A percentile compares a stretch with the other conserved stretches of the same genome.
These are phyloP conservation scores for Caenorhabditis macrosperma DNA, from an alignment of 2,888 invertebrate genomes.

Conservation along the genomic window DNA sequence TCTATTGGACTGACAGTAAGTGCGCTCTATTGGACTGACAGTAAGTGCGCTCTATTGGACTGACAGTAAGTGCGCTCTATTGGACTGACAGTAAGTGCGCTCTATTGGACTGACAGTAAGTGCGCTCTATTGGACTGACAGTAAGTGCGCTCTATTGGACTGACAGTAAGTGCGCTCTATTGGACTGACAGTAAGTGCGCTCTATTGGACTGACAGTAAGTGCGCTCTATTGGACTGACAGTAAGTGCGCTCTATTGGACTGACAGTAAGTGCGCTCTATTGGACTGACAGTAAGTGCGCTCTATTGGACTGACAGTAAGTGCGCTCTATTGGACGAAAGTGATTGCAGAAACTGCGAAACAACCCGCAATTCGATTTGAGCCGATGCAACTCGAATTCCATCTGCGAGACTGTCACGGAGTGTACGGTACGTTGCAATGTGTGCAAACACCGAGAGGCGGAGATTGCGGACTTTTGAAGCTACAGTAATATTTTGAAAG, in stretches of 20 bases:
- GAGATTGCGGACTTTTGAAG: too few species aligned
- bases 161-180: conserved; percentile 1
- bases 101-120: conserved; percentile 7
- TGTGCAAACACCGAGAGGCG: too few species aligned
- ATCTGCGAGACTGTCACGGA: conserved; percentile 31
- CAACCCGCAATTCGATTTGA: conserved; percentile 26
- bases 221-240: too few species aligned
- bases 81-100: conserved; percentile 7
- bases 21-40: too few species aligned
- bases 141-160: neutral
- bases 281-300: conserved; percentile 7
- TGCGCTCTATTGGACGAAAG: neutral
- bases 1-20: conserved; percentile 7
- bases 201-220: conserved; percentile 7
- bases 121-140: too few species aligned
- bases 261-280: conserved; percentile 1
- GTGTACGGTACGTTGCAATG: conserved; percentile 27
- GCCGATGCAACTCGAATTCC: conserved; percentile 15
- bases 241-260: neutral
- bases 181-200: conserved; percentile 7
- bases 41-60: neutral
- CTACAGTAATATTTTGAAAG: too few species aligned
- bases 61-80: conserved; percentile 1
- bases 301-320: conserved; percentile 7
- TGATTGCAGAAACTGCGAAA: conserved; percentile 22